These are phyloP conservation scores for Connochaetes taurinus DNA, from an alignment of 2,113 vertebrate genomes.

Conservation along the genomic window DNA sequence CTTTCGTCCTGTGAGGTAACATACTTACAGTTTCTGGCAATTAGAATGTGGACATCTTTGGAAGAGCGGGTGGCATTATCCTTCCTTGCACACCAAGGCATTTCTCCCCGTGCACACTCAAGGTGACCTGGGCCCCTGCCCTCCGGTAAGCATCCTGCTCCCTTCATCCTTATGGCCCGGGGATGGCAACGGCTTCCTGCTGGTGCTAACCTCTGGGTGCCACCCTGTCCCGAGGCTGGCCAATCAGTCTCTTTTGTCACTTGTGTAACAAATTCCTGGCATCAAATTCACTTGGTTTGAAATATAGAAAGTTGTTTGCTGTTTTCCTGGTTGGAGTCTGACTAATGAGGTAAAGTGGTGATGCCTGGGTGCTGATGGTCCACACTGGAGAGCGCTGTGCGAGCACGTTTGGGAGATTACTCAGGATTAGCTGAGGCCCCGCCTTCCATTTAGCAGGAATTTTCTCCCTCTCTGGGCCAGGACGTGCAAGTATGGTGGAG, in stretches of 20 bases:
- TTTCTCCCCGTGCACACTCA: not conserved
- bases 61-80: not conserved
- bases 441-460: not conserved
- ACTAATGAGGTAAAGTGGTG: not conserved
- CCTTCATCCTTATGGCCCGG: not conserved
- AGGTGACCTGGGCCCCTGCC: not conserved
- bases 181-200: not conserved
- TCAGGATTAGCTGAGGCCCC: not conserved
- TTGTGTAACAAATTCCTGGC: not conserved
- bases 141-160: not conserved
- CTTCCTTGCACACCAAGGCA: not conserved
- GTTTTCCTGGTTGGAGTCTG: not conserved
- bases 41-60: not conserved
- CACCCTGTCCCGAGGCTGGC: not conserved
- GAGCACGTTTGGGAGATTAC: not conserved
- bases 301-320: not conserved
- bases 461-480: not conserved
- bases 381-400: not conserved
- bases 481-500: not conserved
- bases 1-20: not conserved
- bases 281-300: not conserved
- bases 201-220: not conserved
- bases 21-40: too few species aligned
- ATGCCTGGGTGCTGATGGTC: not conserved
- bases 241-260: not conserved